Evolutionary conservation across 2,888 invertebrate genomes (phyloP), one percentile per base, ranked within the genome.

Genomic region (Ennomos erosarius): DNA sequence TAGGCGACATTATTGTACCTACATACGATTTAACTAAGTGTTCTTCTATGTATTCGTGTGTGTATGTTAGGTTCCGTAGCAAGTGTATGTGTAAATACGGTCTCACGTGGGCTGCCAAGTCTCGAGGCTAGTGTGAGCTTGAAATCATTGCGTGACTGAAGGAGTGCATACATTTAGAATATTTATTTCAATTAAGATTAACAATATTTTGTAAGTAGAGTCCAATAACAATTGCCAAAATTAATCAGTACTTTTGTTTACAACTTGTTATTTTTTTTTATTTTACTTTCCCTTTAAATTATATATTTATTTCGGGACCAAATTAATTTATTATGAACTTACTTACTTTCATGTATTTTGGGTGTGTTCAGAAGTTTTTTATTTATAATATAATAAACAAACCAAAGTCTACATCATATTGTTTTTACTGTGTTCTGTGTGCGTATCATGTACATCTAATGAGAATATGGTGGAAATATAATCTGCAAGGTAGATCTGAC

Each of bases 221-320:
- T 86, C 83, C 88, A 87, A 83, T 84, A 86, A 88, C 85, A 72
- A 85, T 92, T 91, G 90, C 91, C 92, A 91, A 91, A 92, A 90
- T 91, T 89, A 79, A 88, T 84, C 88, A 89, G 86, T 90, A 88
- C 83, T 88, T 87, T 84, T 84, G 78, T 84, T 88, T 85, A 82
- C 47, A 81, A 79, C 78, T 90, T 89, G 84, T 81, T 88, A 87
- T 84, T 81, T 79, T 85, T 26, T 85, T 81, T 77, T 78, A 79
- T 84, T 84, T 81, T 78, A 76, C 81, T 84, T 85, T 82, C 79
- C 59, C 74, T 87, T 26, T 87, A 88, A 85, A 86, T 87, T 88
- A 86, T 90, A 86, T 88, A 90, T 90, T 91, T 90, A 91, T 92
- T 90, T 91, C 82, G 92, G 91, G 92, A 93, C 89, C 90, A 93